phyloP scores from a whole-genome alignment of 2,113 vertebrate genomes.

The Colossoma macropomum region DNA sequence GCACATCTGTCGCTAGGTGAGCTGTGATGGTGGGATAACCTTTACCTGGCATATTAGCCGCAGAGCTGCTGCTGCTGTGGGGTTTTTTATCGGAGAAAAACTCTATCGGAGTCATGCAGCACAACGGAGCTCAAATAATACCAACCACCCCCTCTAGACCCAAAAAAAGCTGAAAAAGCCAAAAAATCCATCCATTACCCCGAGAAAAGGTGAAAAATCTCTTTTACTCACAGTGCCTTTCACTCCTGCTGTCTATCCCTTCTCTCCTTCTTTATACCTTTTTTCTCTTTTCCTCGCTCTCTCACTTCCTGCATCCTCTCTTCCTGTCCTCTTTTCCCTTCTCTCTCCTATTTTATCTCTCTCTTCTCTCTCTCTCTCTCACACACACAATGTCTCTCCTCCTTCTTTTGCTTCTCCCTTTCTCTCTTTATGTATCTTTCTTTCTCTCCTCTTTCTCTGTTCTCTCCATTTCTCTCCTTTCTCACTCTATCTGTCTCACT shows the following conservation, averaged over 20 bases:
- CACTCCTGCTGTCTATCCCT: background rate
- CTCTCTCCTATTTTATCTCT: background rate
- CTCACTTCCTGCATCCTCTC: background rate
- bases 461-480: background rate
- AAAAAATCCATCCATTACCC: background rate
- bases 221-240: background rate
- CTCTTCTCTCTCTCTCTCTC: background rate
- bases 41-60: slow-evolving; percentile 35
- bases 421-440: background rate
- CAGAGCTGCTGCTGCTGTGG: slow-evolving; percentile 13
- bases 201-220: background rate
- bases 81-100: slow-evolving; percentile 17
- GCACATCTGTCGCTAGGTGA: slow-evolving; percentile 24
- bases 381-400: background rate
- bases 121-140: slow-evolving; percentile 9
- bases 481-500: no score
- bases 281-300: no score
- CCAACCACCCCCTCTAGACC: background rate
- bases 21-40: slow-evolving; percentile 43
- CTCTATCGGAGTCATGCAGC: slow-evolving; percentile 16
- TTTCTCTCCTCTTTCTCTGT: background rate
- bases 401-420: background rate
- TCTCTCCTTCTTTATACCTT: background rate
- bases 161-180: background rate
- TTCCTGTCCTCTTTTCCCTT: background rate